These are phyloP conservation scores for Cordilura impudica DNA, from an alignment of 2,888 invertebrate genomes.

Conservation along the genomic window DNA sequence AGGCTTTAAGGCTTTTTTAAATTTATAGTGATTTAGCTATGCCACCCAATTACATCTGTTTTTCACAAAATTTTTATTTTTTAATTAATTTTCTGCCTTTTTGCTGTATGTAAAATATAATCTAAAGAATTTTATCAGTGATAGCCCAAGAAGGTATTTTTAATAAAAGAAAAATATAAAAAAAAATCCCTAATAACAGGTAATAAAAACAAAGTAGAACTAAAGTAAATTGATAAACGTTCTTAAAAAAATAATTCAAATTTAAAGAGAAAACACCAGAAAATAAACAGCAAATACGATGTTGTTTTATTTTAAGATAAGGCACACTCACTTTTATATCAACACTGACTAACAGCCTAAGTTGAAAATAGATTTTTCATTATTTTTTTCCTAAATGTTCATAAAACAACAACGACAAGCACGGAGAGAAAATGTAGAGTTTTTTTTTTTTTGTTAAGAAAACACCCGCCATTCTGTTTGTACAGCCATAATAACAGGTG, in stretches of 20 bases:
- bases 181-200: background rate
- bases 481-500: conserved; percentile 64
- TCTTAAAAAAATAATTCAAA: conserved; percentile 43
- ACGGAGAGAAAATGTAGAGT: background rate
- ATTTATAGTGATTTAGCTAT: too few species aligned
- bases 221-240: conserved; percentile 48
- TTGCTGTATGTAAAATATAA: background rate
- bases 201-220: background rate
- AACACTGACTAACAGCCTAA: background rate
- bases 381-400: background rate
- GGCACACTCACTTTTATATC: conserved; percentile 38
- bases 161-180: background rate
- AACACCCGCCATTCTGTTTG: conserved; percentile 17
- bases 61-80: too few species aligned
- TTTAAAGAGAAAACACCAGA: background rate
- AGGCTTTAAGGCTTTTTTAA: too few species aligned
- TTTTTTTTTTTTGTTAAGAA: background rate
- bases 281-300: conserved; percentile 40
- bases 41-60: too few species aligned
- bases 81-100: background rate
- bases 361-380: background rate
- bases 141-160: background rate
- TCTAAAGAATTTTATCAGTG: background rate
- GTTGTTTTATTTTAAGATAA: conserved; percentile 52
- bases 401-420: background rate